phyloP scores from a whole-genome alignment of 2,113 vertebrate species.

The Grallaria varia region DNA sequence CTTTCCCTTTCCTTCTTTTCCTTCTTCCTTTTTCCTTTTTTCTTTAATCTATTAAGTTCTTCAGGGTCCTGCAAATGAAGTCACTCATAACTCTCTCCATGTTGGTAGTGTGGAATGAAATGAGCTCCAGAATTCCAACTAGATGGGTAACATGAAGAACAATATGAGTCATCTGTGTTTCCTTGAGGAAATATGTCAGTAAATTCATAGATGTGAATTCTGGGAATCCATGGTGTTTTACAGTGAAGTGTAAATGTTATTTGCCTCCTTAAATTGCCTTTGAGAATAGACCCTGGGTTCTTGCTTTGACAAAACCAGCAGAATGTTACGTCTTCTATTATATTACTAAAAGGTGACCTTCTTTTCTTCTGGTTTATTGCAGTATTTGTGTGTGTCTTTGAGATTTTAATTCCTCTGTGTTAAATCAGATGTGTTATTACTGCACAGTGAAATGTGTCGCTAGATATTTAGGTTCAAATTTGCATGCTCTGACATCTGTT shows the following conservation, averaged over 20 bases:
- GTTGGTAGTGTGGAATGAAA: not conserved
- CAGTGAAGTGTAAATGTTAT: not conserved
- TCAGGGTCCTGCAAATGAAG: not conserved
- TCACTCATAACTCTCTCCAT: not conserved
- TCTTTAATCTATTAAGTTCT: not conserved
- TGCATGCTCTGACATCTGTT: slow-evolving; percentile 43
- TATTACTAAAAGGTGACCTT: not conserved
- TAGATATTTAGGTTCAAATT: slow-evolving; percentile 33
- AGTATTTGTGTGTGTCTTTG: not conserved
- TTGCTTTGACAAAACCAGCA: not conserved
- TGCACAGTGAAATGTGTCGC: not conserved
- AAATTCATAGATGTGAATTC: not conserved
- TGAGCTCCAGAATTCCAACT: not conserved
- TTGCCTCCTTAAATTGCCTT: not conserved
- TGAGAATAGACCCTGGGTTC: not conserved
- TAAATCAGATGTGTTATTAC: slow-evolving; percentile 14
- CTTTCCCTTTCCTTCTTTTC: not conserved
- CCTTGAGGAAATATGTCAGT: not conserved
- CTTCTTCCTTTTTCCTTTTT: not conserved
- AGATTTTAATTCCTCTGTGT: not conserved
- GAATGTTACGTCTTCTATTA: not conserved
- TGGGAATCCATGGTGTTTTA: not conserved
- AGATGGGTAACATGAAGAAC: not conserved
- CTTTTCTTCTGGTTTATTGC: not conserved
- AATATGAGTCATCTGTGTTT: not conserved